A percentile compares a stretch with the other conserved stretches of the same genome.
Conservation (phyloP, 1,140 invertebrate species). For the Scaptomyza montana region DNA sequence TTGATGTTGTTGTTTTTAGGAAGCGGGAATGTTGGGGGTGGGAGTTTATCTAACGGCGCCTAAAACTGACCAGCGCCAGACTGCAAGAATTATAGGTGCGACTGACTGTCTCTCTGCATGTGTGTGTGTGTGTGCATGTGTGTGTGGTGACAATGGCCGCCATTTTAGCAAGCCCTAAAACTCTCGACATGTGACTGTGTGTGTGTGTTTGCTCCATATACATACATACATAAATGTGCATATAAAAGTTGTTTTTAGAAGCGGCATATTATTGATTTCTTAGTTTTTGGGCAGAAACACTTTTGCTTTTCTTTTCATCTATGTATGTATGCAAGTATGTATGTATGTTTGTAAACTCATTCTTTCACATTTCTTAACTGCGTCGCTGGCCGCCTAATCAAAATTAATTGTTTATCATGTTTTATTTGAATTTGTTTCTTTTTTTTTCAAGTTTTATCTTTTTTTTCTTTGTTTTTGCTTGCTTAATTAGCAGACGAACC, state of each 20-base stretch:
- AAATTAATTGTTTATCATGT: slow-evolving; percentile 83
- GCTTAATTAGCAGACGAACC: slow-evolving; percentile 75
- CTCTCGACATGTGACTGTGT: slow-evolving; percentile 14
- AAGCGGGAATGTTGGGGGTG: background rate
- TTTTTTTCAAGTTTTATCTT: slow-evolving; percentile 31
- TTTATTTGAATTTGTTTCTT: slow-evolving; percentile 77
- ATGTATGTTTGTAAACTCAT: background rate
- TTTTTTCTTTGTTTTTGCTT: slow-evolving; percentile 24
- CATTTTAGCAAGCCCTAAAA: slow-evolving; percentile 58
- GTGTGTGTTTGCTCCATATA: slow-evolving; percentile 30
- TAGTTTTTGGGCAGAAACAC: slow-evolving; percentile 43
- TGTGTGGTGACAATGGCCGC: slow-evolving; percentile 76
- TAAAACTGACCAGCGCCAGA: slow-evolving; percentile 67
- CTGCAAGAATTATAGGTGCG: slow-evolving; percentile 72
- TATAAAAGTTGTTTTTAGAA: slow-evolving; percentile 1
- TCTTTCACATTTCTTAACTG: slow-evolving; percentile 59
- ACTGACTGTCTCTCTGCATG: slow-evolving; percentile 7
- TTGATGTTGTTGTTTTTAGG: slow-evolving; percentile 18
- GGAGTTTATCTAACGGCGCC: slow-evolving; percentile 65
- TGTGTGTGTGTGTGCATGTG: slow-evolving; percentile 15
- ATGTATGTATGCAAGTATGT: no score
- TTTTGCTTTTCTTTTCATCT: slow-evolving; percentile 59
- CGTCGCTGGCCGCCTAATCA: slow-evolving; percentile 67
- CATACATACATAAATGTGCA: slow-evolving; percentile 33
- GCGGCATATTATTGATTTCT: slow-evolving; percentile 65